A percentile compares a stretch with the other conserved stretches of the same genome.
These are phyloP conservation scores for Caenorhabditis remanei DNA, from an alignment of 1,140 invertebrate species.

Conservation along the genomic window DNA sequence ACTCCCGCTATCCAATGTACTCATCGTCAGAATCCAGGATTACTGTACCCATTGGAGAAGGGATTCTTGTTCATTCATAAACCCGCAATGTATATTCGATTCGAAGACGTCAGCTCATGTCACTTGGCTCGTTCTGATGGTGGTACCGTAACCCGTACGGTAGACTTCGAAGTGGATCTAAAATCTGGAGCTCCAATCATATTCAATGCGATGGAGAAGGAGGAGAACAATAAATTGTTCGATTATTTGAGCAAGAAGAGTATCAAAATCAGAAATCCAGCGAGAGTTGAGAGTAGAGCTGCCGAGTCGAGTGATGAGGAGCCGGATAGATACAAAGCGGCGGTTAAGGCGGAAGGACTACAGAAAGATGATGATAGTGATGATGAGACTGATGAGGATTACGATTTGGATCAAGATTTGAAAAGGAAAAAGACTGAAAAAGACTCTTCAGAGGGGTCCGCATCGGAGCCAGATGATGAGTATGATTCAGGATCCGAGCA, in stretches of 20 bases:
- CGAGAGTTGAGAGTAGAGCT: constrained; percentile 79
- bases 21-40: constrained; percentile 97
- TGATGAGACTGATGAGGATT: constrained; percentile 70
- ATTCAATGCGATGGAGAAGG: constrained; percentile 98
- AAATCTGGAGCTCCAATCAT: constrained; percentile 91
- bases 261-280: constrained; percentile 90
- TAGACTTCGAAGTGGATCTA: constrained; percentile 97
- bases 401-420: constrained; percentile 65
- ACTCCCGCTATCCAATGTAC: constrained; percentile 94
- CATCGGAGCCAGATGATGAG: constrained; percentile 77
- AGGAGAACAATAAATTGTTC: constrained; percentile 95
- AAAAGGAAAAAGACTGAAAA: constrained; percentile 70
- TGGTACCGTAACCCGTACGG: constrained; percentile 85
- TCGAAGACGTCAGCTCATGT: constrained; percentile 87
- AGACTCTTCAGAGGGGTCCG: constrained; percentile 75
- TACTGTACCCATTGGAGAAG: constrained; percentile 96
- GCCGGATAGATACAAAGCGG: constrained; percentile 94
- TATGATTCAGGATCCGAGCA: constrained; percentile 68
- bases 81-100: constrained; percentile 95
- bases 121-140: constrained; percentile 97
- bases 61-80: constrained; percentile 99
- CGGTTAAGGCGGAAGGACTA: constrained; percentile 84
- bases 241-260: constrained; percentile 95
- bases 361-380: constrained; percentile 58
- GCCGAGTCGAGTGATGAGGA: constrained; percentile 90